A percentile compares a stretch with the other conserved stretches of the same genome.
These are phyloP conservation scores for human (Homo sapiens) DNA, from an alignment of 2,113 vertebrate species.

Conservation along the genomic window GRCh38 chr7:153715501-153716000, in stretches of 20 bases:
- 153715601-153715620: not conserved
- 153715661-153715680: not conserved
- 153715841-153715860: not conserved
- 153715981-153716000: not conserved
- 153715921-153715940: not conserved
- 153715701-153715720: not conserved
- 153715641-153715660: not conserved
- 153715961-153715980: rapidly evolving
- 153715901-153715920: not conserved
- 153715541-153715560: not conserved
- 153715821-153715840: not conserved
- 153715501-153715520: not conserved
- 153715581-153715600: rapidly evolving
- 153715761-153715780: not conserved
- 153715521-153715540: not conserved
- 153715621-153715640: not conserved
- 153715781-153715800: not conserved
- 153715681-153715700: not conserved
- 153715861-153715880: not conserved
- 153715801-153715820: not conserved
- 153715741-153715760: not conserved
- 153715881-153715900: not conserved
- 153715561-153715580: too few species aligned
- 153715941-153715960: not conserved
- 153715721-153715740: not conserved